Evolutionary conservation across 2,113 vertebrate species (phyloP).

Genomic region (Gasterosteus aculeatus): DNA sequence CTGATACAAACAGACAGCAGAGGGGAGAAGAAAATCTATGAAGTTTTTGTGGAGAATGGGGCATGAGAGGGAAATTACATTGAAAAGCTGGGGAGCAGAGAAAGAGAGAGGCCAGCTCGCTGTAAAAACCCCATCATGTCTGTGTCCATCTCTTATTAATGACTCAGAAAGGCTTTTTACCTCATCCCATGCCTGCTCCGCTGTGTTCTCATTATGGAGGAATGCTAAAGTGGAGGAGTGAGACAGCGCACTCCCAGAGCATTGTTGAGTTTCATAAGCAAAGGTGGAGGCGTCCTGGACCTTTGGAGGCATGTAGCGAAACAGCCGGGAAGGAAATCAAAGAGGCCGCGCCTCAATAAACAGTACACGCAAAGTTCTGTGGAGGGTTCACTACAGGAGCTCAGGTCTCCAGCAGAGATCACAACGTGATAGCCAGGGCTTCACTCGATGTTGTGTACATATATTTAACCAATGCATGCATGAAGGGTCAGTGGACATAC

Average conservation of each 20-base stretch:
- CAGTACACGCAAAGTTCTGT: not conserved
- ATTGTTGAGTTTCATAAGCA: slow-evolving; percentile 11
- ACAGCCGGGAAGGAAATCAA: slow-evolving; percentile 43
- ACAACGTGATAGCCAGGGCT: not conserved
- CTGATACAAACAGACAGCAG: slow-evolving; percentile 16
- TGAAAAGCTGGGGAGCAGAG: slow-evolving; percentile 25
- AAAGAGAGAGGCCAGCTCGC: slow-evolving; percentile 23
- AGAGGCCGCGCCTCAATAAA: slow-evolving; percentile 8
- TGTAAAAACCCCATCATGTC: slow-evolving; percentile 47
- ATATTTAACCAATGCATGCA: not conserved
- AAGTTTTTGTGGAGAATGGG: slow-evolving; percentile 22
- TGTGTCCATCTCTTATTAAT: slow-evolving; percentile 42
- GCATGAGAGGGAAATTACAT: slow-evolving; percentile 12
- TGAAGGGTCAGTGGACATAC: not conserved
- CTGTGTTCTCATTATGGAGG: slow-evolving; percentile 32
- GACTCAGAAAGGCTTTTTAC: slow-evolving; percentile 49
- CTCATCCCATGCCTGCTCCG: slow-evolving; percentile 11
- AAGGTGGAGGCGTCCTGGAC: slow-evolving; percentile 33
- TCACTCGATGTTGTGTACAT: not conserved
- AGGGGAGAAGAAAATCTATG: not conserved
- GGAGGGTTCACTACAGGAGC: slow-evolving; percentile 21
- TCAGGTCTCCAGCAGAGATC: slow-evolving; percentile 23
- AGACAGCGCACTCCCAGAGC: slow-evolving; percentile 18
- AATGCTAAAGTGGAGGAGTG: slow-evolving; percentile 35
- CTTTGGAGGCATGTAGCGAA: slow-evolving; percentile 15